Conservation (phyloP, 2,113 vertebrate species). For the Brachyistius frenatus region DNA sequence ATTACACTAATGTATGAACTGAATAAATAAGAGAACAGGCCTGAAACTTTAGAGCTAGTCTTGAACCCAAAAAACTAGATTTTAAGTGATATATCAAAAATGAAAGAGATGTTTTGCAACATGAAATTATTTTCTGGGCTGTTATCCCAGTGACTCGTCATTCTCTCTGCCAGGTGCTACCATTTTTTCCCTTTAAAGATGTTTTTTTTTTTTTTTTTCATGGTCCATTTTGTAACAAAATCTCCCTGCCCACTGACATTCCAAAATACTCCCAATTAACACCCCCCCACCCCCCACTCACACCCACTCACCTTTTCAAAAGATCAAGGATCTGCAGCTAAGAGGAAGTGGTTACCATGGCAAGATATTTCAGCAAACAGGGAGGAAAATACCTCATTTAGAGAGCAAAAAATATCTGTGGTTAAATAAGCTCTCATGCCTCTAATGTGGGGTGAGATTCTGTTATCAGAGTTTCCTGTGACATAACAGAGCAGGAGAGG, state of each 20-base stretch:
- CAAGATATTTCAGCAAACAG: slow-evolving; percentile 34
- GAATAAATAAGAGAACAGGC: neutral
- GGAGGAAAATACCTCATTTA: slow-evolving; percentile 41
- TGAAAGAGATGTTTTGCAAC: slow-evolving; percentile 1
- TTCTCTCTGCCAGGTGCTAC: slow-evolving; percentile 39
- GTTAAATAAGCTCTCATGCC: slow-evolving; percentile 12
- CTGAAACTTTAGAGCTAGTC: neutral
- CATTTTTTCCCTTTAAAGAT: slow-evolving; percentile 34
- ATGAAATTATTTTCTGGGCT: slow-evolving; percentile 10
- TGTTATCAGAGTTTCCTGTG: neutral
- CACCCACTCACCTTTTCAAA: slow-evolving; percentile 52
- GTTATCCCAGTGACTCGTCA: slow-evolving; percentile 33
- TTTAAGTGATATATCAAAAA: neutral
- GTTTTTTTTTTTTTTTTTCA: neutral
- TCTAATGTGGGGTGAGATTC: slow-evolving; percentile 1
- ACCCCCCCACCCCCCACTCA: neutral
- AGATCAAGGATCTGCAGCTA: slow-evolving; percentile 49
- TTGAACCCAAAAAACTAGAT: neutral
- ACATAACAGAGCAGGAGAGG: neutral
- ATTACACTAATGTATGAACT: slow-evolving; percentile 1
- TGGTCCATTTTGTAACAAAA: slow-evolving; percentile 40
- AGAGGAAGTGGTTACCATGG: slow-evolving; percentile 60
- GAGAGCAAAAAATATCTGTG: slow-evolving; percentile 17
- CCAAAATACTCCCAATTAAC: slow-evolving; percentile 60
- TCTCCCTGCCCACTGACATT: slow-evolving; percentile 48